Evolutionary conservation across 2,888 invertebrate species (phyloP).

Genomic region (Agrochola lychnidis): DNA sequence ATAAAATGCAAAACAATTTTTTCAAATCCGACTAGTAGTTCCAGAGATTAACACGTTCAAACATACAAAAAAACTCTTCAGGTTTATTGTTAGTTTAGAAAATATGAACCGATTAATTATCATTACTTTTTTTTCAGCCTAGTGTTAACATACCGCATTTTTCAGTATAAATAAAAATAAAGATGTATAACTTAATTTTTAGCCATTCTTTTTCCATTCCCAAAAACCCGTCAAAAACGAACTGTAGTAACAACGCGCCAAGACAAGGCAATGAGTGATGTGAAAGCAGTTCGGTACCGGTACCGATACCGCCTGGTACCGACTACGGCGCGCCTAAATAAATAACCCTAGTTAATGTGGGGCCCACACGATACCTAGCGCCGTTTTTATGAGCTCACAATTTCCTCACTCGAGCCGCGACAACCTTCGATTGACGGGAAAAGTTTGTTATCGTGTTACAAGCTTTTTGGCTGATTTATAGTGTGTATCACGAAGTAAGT

Average conservation of each 20-base stretch:
- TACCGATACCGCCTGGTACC: slow-evolving; percentile 69
- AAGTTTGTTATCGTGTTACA: slow-evolving; percentile 39
- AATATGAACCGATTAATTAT: too few species aligned
- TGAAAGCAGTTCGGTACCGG: slow-evolving; percentile 69
- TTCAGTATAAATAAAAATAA: not conserved
- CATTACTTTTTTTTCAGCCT: too few species aligned
- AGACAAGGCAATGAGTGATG: slow-evolving; percentile 74
- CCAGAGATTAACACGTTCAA: too few species aligned
- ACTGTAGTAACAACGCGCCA: slow-evolving; percentile 48
- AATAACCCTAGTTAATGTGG: slow-evolving; percentile 88
- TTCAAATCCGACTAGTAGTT: too few species aligned
- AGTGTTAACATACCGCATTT: too few species aligned
- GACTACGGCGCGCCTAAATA: slow-evolving; percentile 84
- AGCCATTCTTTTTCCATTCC: slow-evolving; percentile 26
- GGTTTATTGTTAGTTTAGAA: too few species aligned
- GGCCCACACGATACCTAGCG: slow-evolving; percentile 79
- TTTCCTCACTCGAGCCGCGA: slow-evolving; percentile 75
- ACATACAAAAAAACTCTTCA: too few species aligned
- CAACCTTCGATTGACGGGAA: slow-evolving; percentile 65
- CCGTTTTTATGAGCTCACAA: slow-evolving; percentile 83
- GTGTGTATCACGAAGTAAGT: slow-evolving; percentile 18
- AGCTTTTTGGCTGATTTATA: slow-evolving; percentile 39
- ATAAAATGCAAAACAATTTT: too few species aligned
- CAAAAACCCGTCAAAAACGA: slow-evolving; percentile 55
- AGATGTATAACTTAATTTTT: slow-evolving; percentile 10